These are phyloP conservation scores for Popillia japonica DNA, from an alignment of 1,140 invertebrate genomes.

Conservation along the genomic window DNA sequence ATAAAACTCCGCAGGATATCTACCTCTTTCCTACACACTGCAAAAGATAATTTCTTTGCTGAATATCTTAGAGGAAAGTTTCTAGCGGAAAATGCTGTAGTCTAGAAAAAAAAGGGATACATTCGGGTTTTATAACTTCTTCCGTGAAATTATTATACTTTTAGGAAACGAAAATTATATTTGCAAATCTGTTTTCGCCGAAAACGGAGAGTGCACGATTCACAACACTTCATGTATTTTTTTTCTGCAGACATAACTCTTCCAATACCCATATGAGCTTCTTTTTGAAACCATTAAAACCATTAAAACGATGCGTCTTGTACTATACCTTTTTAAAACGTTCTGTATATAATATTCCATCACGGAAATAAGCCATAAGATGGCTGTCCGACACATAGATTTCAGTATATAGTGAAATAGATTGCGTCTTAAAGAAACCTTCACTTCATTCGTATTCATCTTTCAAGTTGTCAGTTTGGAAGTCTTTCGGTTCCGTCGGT, in stretches of 20 bases:
- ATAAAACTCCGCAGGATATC: conserved; percentile 23
- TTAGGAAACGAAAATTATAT: no score
- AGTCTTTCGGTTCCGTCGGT: neutral
- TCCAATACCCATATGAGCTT: no score
- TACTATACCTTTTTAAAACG: neutral
- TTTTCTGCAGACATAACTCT: no score
- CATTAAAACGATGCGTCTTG: no score
- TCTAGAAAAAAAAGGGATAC: neutral
- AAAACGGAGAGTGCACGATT: no score
- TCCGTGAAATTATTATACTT: no score
- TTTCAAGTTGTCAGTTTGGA: conserved; percentile 5
- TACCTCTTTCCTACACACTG: neutral
- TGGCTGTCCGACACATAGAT: neutral
- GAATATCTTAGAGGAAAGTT: neutral
- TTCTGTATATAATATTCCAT: neutral
- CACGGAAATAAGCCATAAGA: neutral
- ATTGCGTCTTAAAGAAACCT: neutral
- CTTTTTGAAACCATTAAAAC: neutral
- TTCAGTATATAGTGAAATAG: neutral
- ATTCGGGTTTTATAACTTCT: no score
- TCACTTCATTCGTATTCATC: neutral
- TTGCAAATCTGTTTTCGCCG: no score
- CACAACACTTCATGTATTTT: no score
- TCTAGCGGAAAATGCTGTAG: neutral
- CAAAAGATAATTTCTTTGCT: neutral